These are phyloP conservation scores for Jacana jacana DNA, from an alignment of 2,113 vertebrate genomes.

Conservation along the genomic window DNA sequence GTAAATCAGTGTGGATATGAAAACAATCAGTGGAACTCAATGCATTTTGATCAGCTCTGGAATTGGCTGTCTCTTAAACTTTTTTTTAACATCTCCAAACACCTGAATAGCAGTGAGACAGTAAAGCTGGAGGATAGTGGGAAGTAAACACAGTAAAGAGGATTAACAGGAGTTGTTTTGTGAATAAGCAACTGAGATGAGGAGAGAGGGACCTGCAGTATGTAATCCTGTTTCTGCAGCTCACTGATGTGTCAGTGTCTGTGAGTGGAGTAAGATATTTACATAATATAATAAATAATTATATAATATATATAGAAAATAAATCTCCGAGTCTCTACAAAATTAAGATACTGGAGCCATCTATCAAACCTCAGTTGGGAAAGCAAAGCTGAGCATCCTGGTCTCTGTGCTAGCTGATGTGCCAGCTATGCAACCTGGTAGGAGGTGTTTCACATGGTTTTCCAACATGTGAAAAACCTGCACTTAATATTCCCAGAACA, in stretches of 20 bases:
- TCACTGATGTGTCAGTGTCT: neutral
- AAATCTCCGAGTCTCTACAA: conserved; percentile 3
- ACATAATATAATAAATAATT: too few species aligned
- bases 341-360: neutral
- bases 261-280: neutral
- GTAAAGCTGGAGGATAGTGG: neutral
- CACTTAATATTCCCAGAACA: neutral
- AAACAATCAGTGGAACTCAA: neutral
- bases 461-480: neutral
- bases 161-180: neutral
- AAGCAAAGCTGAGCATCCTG: neutral
- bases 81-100: neutral
- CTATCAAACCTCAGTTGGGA: neutral
- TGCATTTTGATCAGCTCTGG: neutral
- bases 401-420: neutral
- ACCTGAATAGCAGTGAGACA: neutral
- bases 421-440: neutral
- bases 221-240: conserved; percentile 51
- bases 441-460: neutral
- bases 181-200: conserved; percentile 37
- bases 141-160: conserved; percentile 1
- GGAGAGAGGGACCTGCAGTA: neutral
- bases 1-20: neutral
- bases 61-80: neutral
- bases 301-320: too few species aligned